These are phyloP conservation scores for Prosopocoilus inquinatus DNA, from an alignment of 2,888 invertebrate genomes.

Conservation along the genomic window DNA sequence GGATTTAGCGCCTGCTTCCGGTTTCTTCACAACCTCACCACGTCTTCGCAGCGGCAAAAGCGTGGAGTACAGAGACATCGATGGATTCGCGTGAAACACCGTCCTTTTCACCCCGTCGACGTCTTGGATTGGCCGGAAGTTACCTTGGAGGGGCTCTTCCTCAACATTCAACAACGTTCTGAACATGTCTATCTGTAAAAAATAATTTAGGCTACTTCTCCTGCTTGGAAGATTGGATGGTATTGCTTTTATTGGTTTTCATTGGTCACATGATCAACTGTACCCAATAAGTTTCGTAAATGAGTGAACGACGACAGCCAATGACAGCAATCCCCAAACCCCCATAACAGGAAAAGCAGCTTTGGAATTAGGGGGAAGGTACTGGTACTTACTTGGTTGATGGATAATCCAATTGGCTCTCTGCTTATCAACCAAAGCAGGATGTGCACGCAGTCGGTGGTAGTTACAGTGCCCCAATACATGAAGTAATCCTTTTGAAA, in stretches of 20 bases:
- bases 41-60: conserved; percentile 40
- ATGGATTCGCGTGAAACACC: conserved; percentile 57
- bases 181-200: conserved; percentile 55
- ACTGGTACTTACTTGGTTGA: conserved; percentile 64
- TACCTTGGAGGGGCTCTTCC: conserved; percentile 53
- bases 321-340: too few relatives aligned
- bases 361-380: too few relatives aligned
- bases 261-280: too few relatives aligned
- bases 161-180: conserved; percentile 53
- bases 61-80: conserved; percentile 54
- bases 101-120: conserved; percentile 43
- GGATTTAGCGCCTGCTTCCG: neutral
- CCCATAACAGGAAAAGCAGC: too few relatives aligned
- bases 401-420: conserved; percentile 56
- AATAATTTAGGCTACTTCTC: too few relatives aligned
- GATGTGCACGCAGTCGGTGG: conserved; percentile 49
- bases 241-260: too few relatives aligned
- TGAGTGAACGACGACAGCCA: too few relatives aligned
- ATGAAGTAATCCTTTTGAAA: conserved; percentile 64
- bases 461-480: conserved; percentile 61
- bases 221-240: too few relatives aligned
- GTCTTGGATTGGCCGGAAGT: conserved; percentile 56
- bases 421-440: conserved; percentile 65
- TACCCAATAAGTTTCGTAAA: too few relatives aligned
- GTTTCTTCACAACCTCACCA: conserved; percentile 1